Evolutionary conservation across 2,797 vertebrate species (phyloP).

Genomic region (Paedocypris micromegethes): DNA sequence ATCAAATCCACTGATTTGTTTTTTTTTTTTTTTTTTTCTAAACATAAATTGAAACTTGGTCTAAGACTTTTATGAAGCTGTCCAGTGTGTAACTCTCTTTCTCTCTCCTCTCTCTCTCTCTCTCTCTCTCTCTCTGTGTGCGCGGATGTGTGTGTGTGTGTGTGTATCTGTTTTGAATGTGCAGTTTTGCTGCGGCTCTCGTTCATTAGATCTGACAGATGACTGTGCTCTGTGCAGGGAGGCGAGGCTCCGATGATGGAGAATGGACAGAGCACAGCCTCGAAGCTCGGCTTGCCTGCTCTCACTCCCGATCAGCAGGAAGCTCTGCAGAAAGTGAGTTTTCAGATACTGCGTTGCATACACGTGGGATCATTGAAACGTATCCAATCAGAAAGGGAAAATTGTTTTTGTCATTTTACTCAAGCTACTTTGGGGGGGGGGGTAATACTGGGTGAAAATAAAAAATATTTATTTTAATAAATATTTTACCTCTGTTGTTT

Average conservation of each 20-base stretch:
- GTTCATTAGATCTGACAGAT: conserved; percentile 13
- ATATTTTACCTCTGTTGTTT: no score
- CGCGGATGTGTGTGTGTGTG: not conserved
- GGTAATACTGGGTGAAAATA: no score
- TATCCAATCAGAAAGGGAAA: no score
- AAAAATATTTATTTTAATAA: no score
- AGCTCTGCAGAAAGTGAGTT: conserved; percentile 86
- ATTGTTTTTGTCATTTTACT: no score
- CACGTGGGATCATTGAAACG: not conserved
- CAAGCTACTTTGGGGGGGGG: no score
- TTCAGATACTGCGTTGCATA: not conserved
- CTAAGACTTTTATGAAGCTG: not conserved
- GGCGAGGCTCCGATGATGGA: conserved; percentile 78
- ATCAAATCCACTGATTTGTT: no score
- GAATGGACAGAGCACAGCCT: conserved; percentile 83
- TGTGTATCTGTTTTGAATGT: not conserved
- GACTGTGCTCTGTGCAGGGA: conserved; percentile 53
- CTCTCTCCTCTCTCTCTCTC: not conserved
- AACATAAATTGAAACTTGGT: not conserved
- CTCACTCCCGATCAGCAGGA: conserved; percentile 90
- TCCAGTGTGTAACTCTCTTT: not conserved
- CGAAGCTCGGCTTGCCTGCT: conserved; percentile 86
- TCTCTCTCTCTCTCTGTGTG: no score
- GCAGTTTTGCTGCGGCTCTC: not conserved
- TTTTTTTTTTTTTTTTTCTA: not conserved